Evolutionary conservation across 2,113 vertebrate genomes (phyloP).

Genomic region (Macroglossus sobrinus): DNA sequence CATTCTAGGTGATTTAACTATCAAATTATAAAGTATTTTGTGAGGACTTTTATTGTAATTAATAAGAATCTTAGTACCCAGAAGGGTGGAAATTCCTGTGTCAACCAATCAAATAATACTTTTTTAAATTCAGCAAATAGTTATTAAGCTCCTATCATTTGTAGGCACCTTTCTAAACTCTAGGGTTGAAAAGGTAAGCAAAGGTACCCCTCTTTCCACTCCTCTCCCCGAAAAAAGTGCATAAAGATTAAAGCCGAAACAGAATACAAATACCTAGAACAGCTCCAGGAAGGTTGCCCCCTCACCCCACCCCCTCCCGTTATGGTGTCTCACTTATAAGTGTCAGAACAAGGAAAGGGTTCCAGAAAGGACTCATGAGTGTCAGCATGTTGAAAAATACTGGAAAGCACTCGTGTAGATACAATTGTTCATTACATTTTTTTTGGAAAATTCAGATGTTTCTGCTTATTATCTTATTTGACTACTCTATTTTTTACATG

Average conservation of each 20-base stretch:
- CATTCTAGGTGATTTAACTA: background rate
- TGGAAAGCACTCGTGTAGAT: background rate
- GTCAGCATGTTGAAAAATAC: background rate
- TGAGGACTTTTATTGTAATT: background rate
- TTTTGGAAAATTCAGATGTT: background rate
- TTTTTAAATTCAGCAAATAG: background rate
- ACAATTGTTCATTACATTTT: background rate
- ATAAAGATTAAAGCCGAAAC: background rate
- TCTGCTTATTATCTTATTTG: background rate
- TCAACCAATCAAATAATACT: background rate
- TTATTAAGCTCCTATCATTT: background rate
- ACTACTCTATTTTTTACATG: background rate
- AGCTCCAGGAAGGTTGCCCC: background rate
- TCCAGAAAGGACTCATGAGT: background rate
- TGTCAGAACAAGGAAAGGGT: background rate
- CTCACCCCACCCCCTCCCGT: accelerated
- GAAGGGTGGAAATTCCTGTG: background rate
- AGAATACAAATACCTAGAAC: background rate
- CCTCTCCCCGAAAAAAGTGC: background rate
- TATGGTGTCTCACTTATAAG: background rate
- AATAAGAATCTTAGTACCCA: background rate
- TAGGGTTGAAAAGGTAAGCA: background rate
- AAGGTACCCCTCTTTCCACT: background rate
- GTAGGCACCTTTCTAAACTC: background rate
- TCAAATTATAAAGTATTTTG: background rate